A percentile compares a stretch with the other conserved stretches of the same genome.
phyloP scores from a whole-genome alignment of 1,140 invertebrate species.

The Megalonaias nervosa region DNA sequence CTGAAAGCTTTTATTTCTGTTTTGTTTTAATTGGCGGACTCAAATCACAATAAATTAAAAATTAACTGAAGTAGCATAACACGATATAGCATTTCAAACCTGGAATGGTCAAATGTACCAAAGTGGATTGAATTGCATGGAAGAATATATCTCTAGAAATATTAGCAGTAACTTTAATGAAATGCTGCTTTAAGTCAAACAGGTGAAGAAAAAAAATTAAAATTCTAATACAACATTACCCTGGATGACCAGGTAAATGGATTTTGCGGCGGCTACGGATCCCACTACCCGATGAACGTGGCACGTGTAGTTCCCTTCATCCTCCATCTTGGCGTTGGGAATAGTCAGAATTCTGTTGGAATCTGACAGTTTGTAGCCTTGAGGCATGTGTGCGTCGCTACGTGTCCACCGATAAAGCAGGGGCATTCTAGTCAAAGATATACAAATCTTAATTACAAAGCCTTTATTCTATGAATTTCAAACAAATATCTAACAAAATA shows the following conservation, averaged over 20 bases:
- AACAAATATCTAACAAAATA: too few relatives aligned
- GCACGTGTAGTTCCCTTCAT: slow-evolving; percentile 95
- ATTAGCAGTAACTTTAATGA: too few relatives aligned
- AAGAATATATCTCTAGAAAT: too few relatives aligned
- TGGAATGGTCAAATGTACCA: too few relatives aligned
- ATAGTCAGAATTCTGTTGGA: slow-evolving; percentile 92
- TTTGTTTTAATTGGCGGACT: too few relatives aligned
- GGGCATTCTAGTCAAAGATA: slow-evolving; percentile 8
- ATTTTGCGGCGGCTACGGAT: slow-evolving; percentile 21
- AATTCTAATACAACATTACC: slow-evolving; percentile 15
- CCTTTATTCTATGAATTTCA: too few relatives aligned
- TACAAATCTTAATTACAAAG: neutral
- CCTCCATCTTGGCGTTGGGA: slow-evolving; percentile 89
- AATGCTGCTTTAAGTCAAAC: neutral
- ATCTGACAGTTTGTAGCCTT: slow-evolving; percentile 79
- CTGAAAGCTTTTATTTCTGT: too few relatives aligned
- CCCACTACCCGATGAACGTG: slow-evolving; percentile 79
- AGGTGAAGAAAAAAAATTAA: neutral
- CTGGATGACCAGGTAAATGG: neutral
- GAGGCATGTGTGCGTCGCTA: slow-evolving; percentile 78
- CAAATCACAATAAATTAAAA: too few relatives aligned
- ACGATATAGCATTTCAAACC: too few relatives aligned
- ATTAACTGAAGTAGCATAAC: too few relatives aligned
- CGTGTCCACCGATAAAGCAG: slow-evolving; percentile 57
- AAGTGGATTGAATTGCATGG: too few relatives aligned